phyloP scores from a whole-genome alignment of 2,888 invertebrate genomes.

The Eristalis arbustorum region DNA sequence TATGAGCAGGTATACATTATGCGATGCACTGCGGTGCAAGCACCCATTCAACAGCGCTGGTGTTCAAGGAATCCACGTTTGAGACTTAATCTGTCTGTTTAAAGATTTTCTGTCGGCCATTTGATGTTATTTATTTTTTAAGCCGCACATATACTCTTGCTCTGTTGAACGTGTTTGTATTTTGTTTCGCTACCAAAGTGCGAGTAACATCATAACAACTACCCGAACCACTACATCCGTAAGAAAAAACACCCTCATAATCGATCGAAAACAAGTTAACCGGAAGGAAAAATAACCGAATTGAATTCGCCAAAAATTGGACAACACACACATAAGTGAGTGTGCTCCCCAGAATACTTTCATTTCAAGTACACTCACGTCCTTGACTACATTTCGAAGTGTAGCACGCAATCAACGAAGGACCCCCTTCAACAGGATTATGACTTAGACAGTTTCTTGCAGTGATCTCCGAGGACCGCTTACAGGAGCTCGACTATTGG shows the following conservation, averaged over 20 bases:
- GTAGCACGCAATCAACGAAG: constrained; percentile 51
- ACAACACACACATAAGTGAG: background rate
- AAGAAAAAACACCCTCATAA: background rate
- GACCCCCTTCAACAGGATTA: constrained; percentile 44
- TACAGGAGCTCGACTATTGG: constrained; percentile 39
- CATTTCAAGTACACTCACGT: constrained; percentile 42
- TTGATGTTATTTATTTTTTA: too few species aligned
- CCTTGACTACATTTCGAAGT: constrained; percentile 10
- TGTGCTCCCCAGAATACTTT: background rate
- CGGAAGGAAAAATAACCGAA: background rate
- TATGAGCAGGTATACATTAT: too few species aligned
- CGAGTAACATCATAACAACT: too few species aligned
- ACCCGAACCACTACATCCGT: background rate
- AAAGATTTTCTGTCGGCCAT: too few species aligned
- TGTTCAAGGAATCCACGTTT: too few species aligned
- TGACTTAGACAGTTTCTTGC: constrained; percentile 6
- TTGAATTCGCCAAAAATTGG: constrained; percentile 3
- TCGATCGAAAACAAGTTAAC: background rate
- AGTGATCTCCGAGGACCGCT: background rate
- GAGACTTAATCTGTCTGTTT: too few species aligned
- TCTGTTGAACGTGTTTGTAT: too few species aligned
- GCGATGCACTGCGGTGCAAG: too few species aligned
- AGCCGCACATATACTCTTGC: too few species aligned
- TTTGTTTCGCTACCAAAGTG: too few species aligned
- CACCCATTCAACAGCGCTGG: too few species aligned